Percentiles rank a stretch among this genome's conserved stretches.
phyloP scores from a whole-genome alignment of 2,113 vertebrate genomes.

The Ictidomys tridecemlineatus region DNA sequence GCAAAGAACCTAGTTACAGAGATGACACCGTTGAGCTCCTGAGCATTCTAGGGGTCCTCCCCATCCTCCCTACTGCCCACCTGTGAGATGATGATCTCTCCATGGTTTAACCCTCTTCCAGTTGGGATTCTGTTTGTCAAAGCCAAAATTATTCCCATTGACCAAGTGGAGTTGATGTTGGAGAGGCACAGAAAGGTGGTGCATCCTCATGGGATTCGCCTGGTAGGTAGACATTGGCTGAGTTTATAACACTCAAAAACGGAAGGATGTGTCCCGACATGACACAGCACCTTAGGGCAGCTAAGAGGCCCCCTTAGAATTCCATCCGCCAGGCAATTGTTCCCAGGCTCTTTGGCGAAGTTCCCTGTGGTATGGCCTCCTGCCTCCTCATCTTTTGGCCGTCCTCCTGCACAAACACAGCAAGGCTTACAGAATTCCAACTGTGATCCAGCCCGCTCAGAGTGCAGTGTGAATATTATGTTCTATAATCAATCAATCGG shows the following conservation, averaged over 20 bases:
- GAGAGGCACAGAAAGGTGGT: neutral
- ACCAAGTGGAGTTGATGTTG: neutral
- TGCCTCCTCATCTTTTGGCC: neutral
- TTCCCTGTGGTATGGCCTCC: neutral
- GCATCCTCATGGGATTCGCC: neutral
- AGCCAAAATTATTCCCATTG: neutral
- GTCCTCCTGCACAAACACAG: neutral
- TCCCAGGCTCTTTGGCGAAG: neutral
- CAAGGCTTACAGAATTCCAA: neutral
- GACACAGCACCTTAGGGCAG: neutral
- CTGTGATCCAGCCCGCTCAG: too few relatives aligned
- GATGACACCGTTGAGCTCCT: neutral
- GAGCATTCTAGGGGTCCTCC: neutral
- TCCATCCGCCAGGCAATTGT: neutral
- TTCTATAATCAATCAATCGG: neutral
- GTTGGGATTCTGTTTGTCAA: neutral
- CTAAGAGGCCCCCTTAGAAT: neutral
- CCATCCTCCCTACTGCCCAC: neutral
- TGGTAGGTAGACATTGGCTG: neutral
- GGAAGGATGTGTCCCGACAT: neutral
- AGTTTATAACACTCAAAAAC: neutral
- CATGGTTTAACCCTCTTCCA: neutral
- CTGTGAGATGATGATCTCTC: neutral
- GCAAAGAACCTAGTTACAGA: neutral
- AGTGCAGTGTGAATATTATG: neutral